A percentile compares a stretch with the other conserved stretches of the same genome.
Evolutionary conservation across 2,113 vertebrate genomes (phyloP).

Genomic region (Pluvialis apricaria): DNA sequence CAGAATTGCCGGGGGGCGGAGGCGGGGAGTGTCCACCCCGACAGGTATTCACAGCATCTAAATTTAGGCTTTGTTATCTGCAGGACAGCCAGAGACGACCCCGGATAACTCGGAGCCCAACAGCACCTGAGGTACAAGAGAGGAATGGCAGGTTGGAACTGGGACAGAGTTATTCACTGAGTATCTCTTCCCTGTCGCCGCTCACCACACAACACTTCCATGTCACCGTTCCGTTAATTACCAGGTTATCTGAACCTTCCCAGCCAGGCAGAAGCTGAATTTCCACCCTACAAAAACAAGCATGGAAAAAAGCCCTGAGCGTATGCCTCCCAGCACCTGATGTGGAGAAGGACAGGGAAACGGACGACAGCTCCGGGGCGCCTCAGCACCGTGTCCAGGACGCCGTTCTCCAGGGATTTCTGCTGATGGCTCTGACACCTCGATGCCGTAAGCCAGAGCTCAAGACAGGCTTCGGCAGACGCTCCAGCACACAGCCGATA

Average conservation of each 20-base stretch:
- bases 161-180: background rate
- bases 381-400: accelerated
- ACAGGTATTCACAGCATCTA: background rate
- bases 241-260: background rate
- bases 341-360: accelerated
- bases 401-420: background rate
- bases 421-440: background rate
- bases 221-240: background rate
- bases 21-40: too few relatives aligned
- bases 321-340: background rate
- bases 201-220: background rate
- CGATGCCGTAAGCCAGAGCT: accelerated
- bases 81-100: background rate
- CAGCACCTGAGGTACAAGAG: background rate
- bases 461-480: accelerated
- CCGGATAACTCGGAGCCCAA: background rate
- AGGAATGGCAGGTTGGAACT: background rate
- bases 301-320: background rate
- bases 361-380: background rate
- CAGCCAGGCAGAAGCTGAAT: background rate
- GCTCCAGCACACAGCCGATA: accelerated
- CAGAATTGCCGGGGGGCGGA: background rate
- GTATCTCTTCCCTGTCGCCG: background rate
- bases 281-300: background rate
- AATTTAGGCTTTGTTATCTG: background rate